Evolutionary conservation across 2,797 vertebrate genomes (phyloP).

Genomic region (Enteromius argenteus): DNA sequence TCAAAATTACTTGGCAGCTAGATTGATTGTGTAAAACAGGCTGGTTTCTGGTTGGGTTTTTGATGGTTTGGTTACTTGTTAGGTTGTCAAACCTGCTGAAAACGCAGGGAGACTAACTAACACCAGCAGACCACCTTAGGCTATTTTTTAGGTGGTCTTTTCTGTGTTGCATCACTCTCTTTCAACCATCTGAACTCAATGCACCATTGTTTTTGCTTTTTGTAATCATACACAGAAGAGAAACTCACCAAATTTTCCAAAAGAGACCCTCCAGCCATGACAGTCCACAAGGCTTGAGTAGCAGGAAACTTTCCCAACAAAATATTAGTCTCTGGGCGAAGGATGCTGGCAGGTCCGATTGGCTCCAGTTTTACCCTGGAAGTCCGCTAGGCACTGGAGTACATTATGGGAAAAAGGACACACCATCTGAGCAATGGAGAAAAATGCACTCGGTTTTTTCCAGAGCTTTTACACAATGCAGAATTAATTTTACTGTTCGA

Average conservation of each 20-base stretch:
- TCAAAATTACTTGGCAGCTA: not conserved
- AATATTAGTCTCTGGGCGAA: conserved; percentile 35
- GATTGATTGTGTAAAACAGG: not conserved
- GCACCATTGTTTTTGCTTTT: not conserved
- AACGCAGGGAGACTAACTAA: not conserved
- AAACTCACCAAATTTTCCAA: conserved; percentile 10
- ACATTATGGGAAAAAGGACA: conserved; percentile 34
- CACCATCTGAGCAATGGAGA: not conserved
- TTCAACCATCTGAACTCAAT: conserved; percentile 4
- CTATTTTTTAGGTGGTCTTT: not conserved
- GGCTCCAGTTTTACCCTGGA: conserved; percentile 17
- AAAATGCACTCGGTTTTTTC: not conserved
- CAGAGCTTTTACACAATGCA: conserved; percentile 8
- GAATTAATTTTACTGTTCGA: conserved; percentile 30
- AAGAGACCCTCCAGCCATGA: conserved; percentile 5
- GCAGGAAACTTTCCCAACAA: conserved; percentile 26
- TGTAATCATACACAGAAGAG: conserved; percentile 14
- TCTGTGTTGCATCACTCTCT: not conserved
- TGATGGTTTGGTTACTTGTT: not conserved
- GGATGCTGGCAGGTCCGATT: conserved; percentile 20
- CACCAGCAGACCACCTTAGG: not conserved
- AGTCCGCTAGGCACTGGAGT: conserved; percentile 12
- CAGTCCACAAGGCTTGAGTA: conserved; percentile 23
- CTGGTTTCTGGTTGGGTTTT: not conserved
- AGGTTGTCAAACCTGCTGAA: not conserved